A percentile compares a stretch with the other conserved stretches of the same genome.
These are phyloP conservation scores for Otolemur garnettii DNA, from an alignment of 2,113 vertebrate genomes.

Conservation along the genomic window DNA sequence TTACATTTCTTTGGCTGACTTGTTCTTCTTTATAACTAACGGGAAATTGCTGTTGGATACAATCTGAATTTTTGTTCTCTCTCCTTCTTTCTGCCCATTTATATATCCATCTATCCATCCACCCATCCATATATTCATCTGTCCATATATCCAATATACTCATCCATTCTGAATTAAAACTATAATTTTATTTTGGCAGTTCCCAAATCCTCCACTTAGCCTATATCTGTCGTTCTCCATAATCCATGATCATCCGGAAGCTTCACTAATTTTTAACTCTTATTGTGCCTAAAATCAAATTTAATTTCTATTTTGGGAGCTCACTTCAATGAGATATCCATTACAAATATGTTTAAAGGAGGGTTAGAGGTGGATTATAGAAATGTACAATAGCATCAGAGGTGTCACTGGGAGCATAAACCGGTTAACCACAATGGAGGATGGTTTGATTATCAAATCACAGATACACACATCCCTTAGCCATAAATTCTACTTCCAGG, in stretches of 20 bases:
- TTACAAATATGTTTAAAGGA: not conserved
- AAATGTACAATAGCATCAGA: not conserved
- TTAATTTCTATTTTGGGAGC: conserved; percentile 13
- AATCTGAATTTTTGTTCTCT: not conserved
- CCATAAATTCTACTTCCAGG: not conserved
- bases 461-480: not conserved
- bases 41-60: not conserved
- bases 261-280: not conserved
- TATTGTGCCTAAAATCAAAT: not conserved
- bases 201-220: not conserved
- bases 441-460: not conserved
- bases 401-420: not conserved
- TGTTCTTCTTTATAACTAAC: not conserved
- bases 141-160: not conserved
- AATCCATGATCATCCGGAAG: not conserved
- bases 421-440: not conserved
- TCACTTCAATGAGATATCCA: not conserved
- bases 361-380: not conserved
- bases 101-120: not conserved
- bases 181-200: not conserved
- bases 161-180: conserved; percentile 21
- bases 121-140: not conserved
- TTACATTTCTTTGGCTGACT: not conserved
- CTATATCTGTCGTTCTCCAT: not conserved
- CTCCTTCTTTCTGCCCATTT: not conserved